Conservation (phyloP, 2,888 invertebrate genomes). For the Lathronympha strigana region DNA sequence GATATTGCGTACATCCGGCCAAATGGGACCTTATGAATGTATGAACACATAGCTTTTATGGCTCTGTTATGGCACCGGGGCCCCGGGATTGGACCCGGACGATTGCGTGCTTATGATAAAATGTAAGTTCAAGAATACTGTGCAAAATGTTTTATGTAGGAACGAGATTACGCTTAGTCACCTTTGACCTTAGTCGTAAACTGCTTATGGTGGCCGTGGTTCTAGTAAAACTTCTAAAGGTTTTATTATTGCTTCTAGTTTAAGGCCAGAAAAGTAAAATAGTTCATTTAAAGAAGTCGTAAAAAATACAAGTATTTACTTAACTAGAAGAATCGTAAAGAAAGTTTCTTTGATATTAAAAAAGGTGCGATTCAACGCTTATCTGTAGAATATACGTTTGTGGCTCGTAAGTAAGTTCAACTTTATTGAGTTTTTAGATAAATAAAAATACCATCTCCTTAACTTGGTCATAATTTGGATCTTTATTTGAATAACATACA, state of each 20-base stretch:
- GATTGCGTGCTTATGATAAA: constrained; percentile 53
- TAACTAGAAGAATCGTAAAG: neutral
- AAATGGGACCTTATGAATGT: constrained; percentile 59
- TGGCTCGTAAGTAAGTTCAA: too few relatives aligned
- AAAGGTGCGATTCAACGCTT: too few relatives aligned
- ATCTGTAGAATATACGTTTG: too few relatives aligned
- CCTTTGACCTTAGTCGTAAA: constrained; percentile 35
- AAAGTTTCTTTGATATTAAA: neutral
- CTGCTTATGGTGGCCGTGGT: constrained; percentile 9
- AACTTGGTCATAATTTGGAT: too few relatives aligned
- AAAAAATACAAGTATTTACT: neutral
- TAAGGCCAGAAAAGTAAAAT: constrained; percentile 1
- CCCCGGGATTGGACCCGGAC: constrained; percentile 49
- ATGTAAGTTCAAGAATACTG: constrained; percentile 47
- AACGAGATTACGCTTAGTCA: constrained; percentile 33
- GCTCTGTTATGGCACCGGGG: constrained; percentile 57
- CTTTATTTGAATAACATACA: too few relatives aligned
- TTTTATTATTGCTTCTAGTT: constrained; percentile 20
- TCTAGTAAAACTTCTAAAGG: too few relatives aligned
- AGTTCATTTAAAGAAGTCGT: neutral
- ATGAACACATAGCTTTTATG: constrained; percentile 64
- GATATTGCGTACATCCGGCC: constrained; percentile 44
- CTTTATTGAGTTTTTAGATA: too few relatives aligned
- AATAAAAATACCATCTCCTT: too few relatives aligned
- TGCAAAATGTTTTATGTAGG: constrained; percentile 51